A percentile compares a stretch with the other conserved stretches of the same genome.
Evolutionary conservation across 2,113 vertebrate species (phyloP).

Genomic region (Carassius gibelio): DNA sequence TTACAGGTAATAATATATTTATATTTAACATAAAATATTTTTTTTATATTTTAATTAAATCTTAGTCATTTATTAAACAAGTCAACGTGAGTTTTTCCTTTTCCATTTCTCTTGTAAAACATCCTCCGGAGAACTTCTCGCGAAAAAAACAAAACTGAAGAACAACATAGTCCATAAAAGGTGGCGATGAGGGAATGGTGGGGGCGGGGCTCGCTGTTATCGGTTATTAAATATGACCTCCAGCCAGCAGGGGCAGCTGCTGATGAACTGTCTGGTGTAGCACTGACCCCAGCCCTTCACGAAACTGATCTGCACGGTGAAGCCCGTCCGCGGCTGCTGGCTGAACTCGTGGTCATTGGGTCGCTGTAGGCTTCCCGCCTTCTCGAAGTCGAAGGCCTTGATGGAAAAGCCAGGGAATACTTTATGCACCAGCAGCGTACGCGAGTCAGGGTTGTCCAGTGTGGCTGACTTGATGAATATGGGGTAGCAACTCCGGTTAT

Average conservation of each 20-base stretch:
- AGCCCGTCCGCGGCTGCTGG: conserved; percentile 94
- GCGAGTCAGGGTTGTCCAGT: conserved; percentile 99
- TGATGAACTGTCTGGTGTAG: conserved; percentile 99
- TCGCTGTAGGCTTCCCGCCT: conserved; percentile 90
- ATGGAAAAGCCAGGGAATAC: conserved; percentile 98
- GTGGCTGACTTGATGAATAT: conserved; percentile 99
- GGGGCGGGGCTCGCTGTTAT: conserved; percentile 74
- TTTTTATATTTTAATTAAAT: conserved; percentile 90
- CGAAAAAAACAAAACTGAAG: conserved; percentile 51
- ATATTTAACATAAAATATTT: conserved; percentile 99
- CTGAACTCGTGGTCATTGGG: conserved; percentile 98
- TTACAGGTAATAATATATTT: conserved; percentile 99
- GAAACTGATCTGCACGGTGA: conserved; percentile 98
- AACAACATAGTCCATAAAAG: conserved; percentile 29
- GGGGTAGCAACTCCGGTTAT: conserved; percentile 98
- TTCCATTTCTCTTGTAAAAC: conserved; percentile 66
- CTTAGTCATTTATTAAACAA: conserved; percentile 81
- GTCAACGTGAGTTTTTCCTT: conserved; percentile 71
- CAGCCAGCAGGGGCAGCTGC: conserved; percentile 98
- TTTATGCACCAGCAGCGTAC: conserved; percentile 95
- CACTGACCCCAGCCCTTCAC: conserved; percentile 99
- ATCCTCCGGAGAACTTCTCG: conserved; percentile 58
- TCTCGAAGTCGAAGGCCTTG: conserved; percentile 98
- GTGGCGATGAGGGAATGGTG: conserved; percentile 32
- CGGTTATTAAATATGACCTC: conserved; percentile 97